Base-by-base conservation (phyloP, 2,113 vertebrate species). In the Cyprinus carpio region DNA sequence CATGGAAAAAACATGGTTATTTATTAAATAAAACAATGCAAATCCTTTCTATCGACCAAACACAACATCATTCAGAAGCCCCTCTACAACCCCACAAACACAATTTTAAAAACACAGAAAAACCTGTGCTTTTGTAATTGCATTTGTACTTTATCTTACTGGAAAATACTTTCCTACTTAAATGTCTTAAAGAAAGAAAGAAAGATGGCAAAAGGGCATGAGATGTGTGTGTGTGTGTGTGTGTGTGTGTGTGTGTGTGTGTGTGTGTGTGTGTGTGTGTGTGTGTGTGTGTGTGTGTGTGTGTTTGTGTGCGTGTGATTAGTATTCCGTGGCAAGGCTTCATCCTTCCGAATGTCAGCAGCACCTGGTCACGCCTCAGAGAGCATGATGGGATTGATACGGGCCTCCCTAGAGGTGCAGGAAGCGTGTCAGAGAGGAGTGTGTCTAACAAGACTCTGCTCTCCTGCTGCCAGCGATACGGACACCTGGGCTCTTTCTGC, bases 351-450 rank as follows among this genome's bases (percentile, higher is more conserved):
- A 62, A 49, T 81, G 58, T 65, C 78, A 81, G 62, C 64, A 67
- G 64, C 80, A 82, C 80, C 80, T 82, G 80, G 80, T 82, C 80
- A 82, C 20, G 64, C 27, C 80, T 82, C 64, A 82, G 60, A 82
- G 80, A 37, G 64, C 80, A 71, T 82, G 43, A 82, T 82, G 80
- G 64, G 80, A 71, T 71, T 82, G 80, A 82, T 49, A 54, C 80
- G 18, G 64, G 43, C 46, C 46, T 82, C 64, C 80, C 80, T 82
- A 64, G 80, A 82, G 80, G 80, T 34, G n/a, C 27, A 82, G 64
- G 11, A 82, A 37, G 3, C 29, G 27, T 82, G 80, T 71, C 64
- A n/a, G 64, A 71, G 29, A 82, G 46, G 64, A 71, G 64, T 34
- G 23, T 54, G 64, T 29, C 80, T 69, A 82, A 82, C 43, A 82